Percentiles rank a stretch among this genome's conserved stretches.
Evolutionary conservation across 1,140 invertebrate species (phyloP).

Genomic region (Diachasma alloeum): DNA sequence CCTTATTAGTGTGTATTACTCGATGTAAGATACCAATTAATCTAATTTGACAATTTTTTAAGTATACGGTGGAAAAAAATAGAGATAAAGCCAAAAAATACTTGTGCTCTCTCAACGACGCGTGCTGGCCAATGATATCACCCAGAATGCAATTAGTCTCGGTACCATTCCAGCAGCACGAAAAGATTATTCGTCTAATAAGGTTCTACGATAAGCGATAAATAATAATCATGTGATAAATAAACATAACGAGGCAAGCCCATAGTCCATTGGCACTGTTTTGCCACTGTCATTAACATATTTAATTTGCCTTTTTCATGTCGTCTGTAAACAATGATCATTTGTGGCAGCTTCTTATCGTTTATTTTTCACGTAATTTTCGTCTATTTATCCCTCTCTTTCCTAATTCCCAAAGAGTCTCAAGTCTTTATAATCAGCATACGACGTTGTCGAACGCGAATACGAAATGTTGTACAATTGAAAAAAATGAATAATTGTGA

Average conservation of each 20-base stretch:
- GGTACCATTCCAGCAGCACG: background rate
- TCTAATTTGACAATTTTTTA: background rate
- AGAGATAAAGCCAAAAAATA: background rate
- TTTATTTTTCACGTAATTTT: background rate
- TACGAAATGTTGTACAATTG: slow-evolving; percentile 29
- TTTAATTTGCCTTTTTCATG: background rate
- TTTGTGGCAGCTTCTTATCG: background rate
- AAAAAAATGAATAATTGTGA: background rate
- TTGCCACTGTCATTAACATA: background rate
- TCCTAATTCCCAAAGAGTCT: background rate
- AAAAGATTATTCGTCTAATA: background rate
- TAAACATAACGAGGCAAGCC: background rate
- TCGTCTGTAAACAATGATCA: background rate
- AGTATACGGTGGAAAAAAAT: background rate
- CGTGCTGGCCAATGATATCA: slow-evolving; percentile 6
- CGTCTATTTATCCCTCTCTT: background rate
- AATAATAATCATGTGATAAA: background rate
- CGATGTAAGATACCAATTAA: slow-evolving; percentile 13
- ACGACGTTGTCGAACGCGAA: slow-evolving; percentile 33
- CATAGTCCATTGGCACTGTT: slow-evolving; percentile 7
- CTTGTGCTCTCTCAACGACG: background rate
- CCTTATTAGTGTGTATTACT: slow-evolving; percentile 7
- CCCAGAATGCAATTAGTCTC: background rate
- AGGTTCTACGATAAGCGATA: background rate
- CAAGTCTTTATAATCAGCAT: background rate